These are phyloP conservation scores for Poecilia latipinna DNA, from an alignment of 2,113 vertebrate genomes.

Conservation along the genomic window DNA sequence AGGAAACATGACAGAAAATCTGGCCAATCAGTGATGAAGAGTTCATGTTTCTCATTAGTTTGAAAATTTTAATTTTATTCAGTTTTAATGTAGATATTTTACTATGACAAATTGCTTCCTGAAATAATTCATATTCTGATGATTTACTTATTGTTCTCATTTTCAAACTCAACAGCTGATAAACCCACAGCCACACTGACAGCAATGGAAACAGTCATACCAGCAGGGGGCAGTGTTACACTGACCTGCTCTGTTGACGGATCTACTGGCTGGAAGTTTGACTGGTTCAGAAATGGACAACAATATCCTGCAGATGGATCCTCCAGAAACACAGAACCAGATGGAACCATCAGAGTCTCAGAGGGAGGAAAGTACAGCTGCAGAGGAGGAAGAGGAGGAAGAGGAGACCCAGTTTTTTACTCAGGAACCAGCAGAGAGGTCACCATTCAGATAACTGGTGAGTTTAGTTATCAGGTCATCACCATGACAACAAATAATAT, in stretches of 20 bases:
- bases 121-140: no score
- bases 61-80: no score
- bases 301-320: not conserved
- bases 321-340: not conserved
- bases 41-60: no score
- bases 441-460: slow-evolving; percentile 1
- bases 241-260: slow-evolving; percentile 4
- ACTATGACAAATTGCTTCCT: no score
- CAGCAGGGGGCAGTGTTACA: not conserved
- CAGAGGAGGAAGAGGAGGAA: slow-evolving; percentile 6
- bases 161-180: not conserved
- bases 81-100: no score
- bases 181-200: not conserved
- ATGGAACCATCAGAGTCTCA: not conserved
- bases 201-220: not conserved
- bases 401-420: slow-evolving; percentile 1
- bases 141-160: no score
- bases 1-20: no score
- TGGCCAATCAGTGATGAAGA: no score
- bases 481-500: no score
- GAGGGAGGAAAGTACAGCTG: slow-evolving; percentile 18
- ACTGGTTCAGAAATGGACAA: slow-evolving; percentile 3
- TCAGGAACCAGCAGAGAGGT: not conserved
- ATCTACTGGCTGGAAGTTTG: slow-evolving; percentile 1
- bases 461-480: no score